Conservation (phyloP, 2,797 vertebrate species). For the Gouania willdenowi region DNA sequence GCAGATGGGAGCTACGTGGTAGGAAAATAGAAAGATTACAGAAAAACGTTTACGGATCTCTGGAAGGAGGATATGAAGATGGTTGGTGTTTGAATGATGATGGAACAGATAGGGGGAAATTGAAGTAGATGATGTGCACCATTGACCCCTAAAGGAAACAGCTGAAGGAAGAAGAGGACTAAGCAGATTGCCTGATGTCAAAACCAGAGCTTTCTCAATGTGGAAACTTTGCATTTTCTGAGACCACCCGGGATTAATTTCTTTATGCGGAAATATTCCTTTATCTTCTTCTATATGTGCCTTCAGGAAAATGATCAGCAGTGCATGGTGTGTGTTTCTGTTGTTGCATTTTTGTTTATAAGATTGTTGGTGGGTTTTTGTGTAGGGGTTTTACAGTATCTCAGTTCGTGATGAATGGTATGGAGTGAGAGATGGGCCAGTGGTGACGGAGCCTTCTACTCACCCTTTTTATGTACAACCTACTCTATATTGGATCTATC, state of each 20-base stretch:
- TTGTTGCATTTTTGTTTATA: slow-evolving; percentile 18
- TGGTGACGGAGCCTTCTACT: slow-evolving; percentile 70
- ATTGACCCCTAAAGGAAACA: too few relatives aligned
- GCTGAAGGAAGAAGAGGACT: too few relatives aligned
- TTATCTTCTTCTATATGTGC: slow-evolving; percentile 37
- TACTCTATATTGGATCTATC: slow-evolving; percentile 63
- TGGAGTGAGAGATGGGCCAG: slow-evolving; percentile 53
- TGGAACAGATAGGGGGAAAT: too few relatives aligned
- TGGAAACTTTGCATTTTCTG: slow-evolving; percentile 43
- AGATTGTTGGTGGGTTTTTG: slow-evolving; percentile 25
- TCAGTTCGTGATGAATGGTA: slow-evolving; percentile 57
- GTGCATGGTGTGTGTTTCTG: slow-evolving; percentile 12
- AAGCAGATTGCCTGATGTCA: slow-evolving; percentile 38
- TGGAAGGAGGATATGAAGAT: too few relatives aligned
- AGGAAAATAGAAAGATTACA: too few relatives aligned
- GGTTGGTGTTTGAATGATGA: too few relatives aligned
- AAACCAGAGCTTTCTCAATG: slow-evolving; percentile 56
- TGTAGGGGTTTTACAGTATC: slow-evolving; percentile 50
- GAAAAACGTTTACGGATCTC: too few relatives aligned
- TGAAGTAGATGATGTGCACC: too few relatives aligned
- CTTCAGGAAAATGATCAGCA: slow-evolving; percentile 26
- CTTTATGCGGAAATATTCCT: slow-evolving; percentile 47
- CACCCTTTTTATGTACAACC: slow-evolving; percentile 51
- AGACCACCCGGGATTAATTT: slow-evolving; percentile 57
- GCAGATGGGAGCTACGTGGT: too few relatives aligned